A percentile compares a stretch with the other conserved stretches of the same genome.
phyloP scores from a whole-genome alignment of 2,888 invertebrate genomes.

The Latrodectus elegans region DNA sequence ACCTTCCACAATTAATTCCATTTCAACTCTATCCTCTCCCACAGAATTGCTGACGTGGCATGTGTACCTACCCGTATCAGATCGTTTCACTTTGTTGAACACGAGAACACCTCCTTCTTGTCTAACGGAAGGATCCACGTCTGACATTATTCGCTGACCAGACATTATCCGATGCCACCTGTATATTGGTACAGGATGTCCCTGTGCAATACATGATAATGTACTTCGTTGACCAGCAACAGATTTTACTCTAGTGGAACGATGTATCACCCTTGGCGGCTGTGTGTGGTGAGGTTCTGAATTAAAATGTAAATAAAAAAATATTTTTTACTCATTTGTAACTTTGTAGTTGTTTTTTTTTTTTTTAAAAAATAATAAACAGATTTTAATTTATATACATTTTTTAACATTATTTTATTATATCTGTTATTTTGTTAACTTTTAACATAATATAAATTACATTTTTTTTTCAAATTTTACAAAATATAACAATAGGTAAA shows the following conservation, averaged over 20 bases:
- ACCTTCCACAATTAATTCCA: slow-evolving; percentile 74
- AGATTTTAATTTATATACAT: no score
- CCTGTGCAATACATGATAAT: slow-evolving; percentile 82
- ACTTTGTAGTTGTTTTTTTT: no score
- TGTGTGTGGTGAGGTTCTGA: slow-evolving; percentile 70
- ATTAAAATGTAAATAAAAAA: background rate
- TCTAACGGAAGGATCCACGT: slow-evolving; percentile 68
- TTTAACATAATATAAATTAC: no score
- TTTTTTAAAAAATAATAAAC: no score
- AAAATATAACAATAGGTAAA: no score
- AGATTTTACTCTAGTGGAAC: slow-evolving; percentile 54
- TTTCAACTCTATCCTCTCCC: slow-evolving; percentile 73
- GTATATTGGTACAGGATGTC: slow-evolving; percentile 83
- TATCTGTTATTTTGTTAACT: no score
- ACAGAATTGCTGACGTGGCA: slow-evolving; percentile 75
- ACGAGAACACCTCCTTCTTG: slow-evolving; percentile 74
- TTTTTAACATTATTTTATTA: no score
- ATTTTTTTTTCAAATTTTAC: no score
- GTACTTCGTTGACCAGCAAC: slow-evolving; percentile 77
- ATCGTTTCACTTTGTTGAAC: slow-evolving; percentile 71
- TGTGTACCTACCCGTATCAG: slow-evolving; percentile 74
- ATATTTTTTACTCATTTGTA: no score
- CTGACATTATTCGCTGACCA: slow-evolving; percentile 72
- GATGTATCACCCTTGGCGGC: slow-evolving; percentile 68
- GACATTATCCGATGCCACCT: slow-evolving; percentile 77